Base-by-base conservation (phyloP, 2,113 vertebrate species). In the Galbula dea region DNA sequence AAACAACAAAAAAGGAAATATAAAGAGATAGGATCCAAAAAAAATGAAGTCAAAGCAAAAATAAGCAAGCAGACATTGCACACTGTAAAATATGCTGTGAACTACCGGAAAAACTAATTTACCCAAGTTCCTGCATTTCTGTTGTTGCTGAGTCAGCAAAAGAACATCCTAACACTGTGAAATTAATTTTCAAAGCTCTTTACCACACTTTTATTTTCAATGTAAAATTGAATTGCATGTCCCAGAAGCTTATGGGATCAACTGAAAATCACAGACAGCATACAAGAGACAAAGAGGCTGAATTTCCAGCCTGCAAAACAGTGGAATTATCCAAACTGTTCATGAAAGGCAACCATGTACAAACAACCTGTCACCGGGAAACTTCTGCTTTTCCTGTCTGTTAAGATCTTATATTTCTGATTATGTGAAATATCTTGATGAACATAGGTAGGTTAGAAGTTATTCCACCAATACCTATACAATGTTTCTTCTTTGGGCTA, bases 1-100 rank as follows among this genome's bases (percentile, higher is more conserved):
- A 92, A 97, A 96, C 16, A 91, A 93, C 36, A 72, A 86, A 94
- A 86, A 94, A 37, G 10, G 27, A 84, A 78, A 79, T 12, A 67
- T 87, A 72, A 92, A 87, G 34, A 90, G 66, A 88, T 11, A 84
- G 48, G 65, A 90, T 94, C 48, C 3, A 58, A 85, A 88, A 68
- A 48, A 79, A 76, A 22, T 0, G 2, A 80, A 24, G 83, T 21
- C 27, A 81, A 89, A 66, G 66, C 7, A 46, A 73, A 87, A 73
- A 82, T 29, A 82, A 66, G 32, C 1, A 1, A 69, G 59, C 37
- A 23, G 5, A 18, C 67, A 24, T 54, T 66, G 41, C 41, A 49
- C 12, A 69, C 21, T 20, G 23, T 51, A 85, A 90, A 84, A 89
- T 24, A 67, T 9, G 69, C 10, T 63, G 73, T 65, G 18, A 67